A percentile compares a stretch with the other conserved stretches of the same genome.
phyloP scores from a whole-genome alignment of 2,113 vertebrate species.

The Oryzias curvinotus region DNA sequence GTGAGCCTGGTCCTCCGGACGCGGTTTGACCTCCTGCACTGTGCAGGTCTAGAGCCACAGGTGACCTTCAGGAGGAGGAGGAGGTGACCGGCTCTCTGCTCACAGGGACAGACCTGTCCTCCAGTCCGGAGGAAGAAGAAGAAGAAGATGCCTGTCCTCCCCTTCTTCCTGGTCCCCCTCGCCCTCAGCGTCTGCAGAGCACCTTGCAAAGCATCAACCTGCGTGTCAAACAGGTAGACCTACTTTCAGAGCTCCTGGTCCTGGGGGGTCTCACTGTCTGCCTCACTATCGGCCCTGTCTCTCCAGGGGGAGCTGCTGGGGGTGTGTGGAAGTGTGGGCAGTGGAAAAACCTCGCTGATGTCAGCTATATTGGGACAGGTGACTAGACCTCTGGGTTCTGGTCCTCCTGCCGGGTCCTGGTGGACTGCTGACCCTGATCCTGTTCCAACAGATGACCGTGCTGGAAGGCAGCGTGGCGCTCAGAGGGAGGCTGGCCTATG shows the following conservation, averaged over 20 bases:
- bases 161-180: constrained; percentile 65
- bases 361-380: constrained; percentile 93
- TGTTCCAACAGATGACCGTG: constrained; percentile 82
- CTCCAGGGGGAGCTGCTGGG: constrained; percentile 87
- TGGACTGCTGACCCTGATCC: neutral
- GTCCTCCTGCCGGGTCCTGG: neutral
- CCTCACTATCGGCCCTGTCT: neutral
- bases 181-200: constrained; percentile 82
- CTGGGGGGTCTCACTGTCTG: neutral
- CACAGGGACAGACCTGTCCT: constrained; percentile 58
- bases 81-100: constrained; percentile 86
- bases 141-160: constrained; percentile 79
- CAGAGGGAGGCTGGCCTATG: constrained; percentile 86
- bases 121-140: constrained; percentile 81
- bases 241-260: neutral
- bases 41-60: constrained; percentile 58
- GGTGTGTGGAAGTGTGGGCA: constrained; percentile 92
- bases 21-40: neutral
- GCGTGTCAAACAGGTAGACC: constrained; percentile 79
- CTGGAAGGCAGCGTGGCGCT: constrained; percentile 86
- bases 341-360: constrained; percentile 91
- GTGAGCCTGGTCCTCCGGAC: neutral
- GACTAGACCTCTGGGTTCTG: constrained; percentile 30
- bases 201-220: constrained; percentile 86
- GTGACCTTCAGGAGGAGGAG: constrained; percentile 63